Evolutionary conservation across 2,888 invertebrate genomes (phyloP).

Genomic region (Apotomis betuletana): DNA sequence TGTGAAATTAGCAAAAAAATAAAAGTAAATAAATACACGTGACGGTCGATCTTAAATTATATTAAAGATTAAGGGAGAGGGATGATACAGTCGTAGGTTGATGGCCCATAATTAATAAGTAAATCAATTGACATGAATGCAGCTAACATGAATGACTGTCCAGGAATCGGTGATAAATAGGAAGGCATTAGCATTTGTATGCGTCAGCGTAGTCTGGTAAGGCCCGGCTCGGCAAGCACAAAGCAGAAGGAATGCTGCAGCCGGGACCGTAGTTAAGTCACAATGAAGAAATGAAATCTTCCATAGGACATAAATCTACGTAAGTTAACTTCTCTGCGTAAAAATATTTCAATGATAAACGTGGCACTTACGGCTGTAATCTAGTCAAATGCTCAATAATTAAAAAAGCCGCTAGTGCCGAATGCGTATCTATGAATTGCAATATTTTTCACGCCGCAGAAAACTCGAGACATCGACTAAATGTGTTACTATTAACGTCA

Average conservation of each 20-base stretch:
- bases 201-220: constrained; percentile 54
- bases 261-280: constrained; percentile 76
- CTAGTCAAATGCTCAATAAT: constrained; percentile 75
- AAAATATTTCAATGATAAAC: constrained; percentile 64
- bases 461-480: constrained; percentile 80
- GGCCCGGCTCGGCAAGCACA: constrained; percentile 65
- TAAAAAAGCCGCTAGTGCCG: constrained; percentile 59
- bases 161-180: constrained; percentile 61
- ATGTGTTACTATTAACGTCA: constrained; percentile 78
- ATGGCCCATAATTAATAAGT: constrained; percentile 78
- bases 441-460: constrained; percentile 66
- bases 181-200: constrained; percentile 65
- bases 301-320: constrained; percentile 78
- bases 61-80: constrained; percentile 63
- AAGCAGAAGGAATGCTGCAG: constrained; percentile 68
- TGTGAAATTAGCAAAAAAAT: constrained; percentile 83
- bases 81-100: constrained; percentile 71
- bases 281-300: constrained; percentile 76
- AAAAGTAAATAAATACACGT: constrained; percentile 68
- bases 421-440: constrained; percentile 53
- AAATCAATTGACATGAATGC: constrained; percentile 73
- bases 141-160: constrained; percentile 66
- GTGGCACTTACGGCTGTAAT: constrained; percentile 51
- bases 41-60: constrained; percentile 75
- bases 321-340: constrained; percentile 70